Evolutionary conservation across 1,140 invertebrate genomes (phyloP).

Genomic region (Asbolus verrucosus): DNA sequence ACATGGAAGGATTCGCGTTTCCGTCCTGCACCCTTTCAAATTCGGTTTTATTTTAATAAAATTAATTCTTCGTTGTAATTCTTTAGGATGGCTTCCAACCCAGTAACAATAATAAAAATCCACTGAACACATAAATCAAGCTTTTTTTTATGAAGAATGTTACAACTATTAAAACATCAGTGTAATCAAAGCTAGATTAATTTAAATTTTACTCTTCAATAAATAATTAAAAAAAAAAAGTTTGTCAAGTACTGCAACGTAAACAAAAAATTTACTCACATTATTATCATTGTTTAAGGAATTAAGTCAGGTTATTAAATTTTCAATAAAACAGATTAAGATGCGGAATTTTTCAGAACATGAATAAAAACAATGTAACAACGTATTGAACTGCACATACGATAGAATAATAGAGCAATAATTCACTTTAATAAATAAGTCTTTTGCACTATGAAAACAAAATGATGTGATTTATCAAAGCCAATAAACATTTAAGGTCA

Average conservation of each 20-base stretch:
- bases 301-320: too few species aligned
- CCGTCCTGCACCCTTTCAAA: conserved; percentile 17
- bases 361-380: conserved; percentile 18
- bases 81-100: not conserved
- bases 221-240: too few species aligned
- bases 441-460: conserved; percentile 44
- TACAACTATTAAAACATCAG: too few species aligned
- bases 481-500: conserved; percentile 44
- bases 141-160: too few species aligned
- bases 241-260: too few species aligned
- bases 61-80: not conserved
- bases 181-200: too few species aligned
- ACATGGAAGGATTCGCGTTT: conserved; percentile 12
- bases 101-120: not conserved
- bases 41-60: not conserved
- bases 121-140: not conserved
- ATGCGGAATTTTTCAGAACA: conserved; percentile 2
- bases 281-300: too few species aligned
- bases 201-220: too few species aligned
- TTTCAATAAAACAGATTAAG: too few species aligned
- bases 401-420: conserved; percentile 36
- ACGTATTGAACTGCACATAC: conserved; percentile 20
- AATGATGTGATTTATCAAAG: conserved; percentile 42
- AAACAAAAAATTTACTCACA: too few species aligned
- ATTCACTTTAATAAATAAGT: conserved; percentile 38